Evolutionary conservation across 2,113 vertebrate genomes (phyloP), one percentile per base, ranked within the genome.

Genomic region (Oryzias melastigma): DNA sequence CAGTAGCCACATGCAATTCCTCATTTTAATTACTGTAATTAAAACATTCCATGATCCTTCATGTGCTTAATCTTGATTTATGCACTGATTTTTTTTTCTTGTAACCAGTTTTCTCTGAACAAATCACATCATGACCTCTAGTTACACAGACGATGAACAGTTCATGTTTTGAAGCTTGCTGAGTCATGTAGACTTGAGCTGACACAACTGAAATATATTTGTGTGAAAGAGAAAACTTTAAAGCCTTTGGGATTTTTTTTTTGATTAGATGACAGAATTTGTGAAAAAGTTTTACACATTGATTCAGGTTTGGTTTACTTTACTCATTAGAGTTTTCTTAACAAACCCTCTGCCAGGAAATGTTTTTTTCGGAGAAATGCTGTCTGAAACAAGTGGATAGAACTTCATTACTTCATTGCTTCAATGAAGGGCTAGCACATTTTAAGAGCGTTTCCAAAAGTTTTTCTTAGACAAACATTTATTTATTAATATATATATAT

Each of bases 11-110:
- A 83, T 81, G 65, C 83, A 87, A 85, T 90, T 84, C 79, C 51
- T 75, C 84, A 84, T 75, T 63, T 67, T 76, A 87, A 90, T 86
- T 50, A 90, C 83, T 87, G 84, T 86, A 86, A 91, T 91, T 90
- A 89, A 84, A 85, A 85, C 73, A 90, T 90, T 90, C 86, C 88
- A 59, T 72, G 52, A 76, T 75, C 55, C 65, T 84, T 78, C 78
- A 72, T 82, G 54, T 75, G 68, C 78, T 73, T 60, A 83, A 77
- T 83, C 52, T 72, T 54, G 57, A 65, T 83, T 67, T 45, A 43
- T 75, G 56, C 58, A 50, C 51, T 78, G 79, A 46, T 46, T 46
- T 18, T 18, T 18, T 47, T 47, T 82, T 78, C 27, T 58, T 71
- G 65, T 27, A 13, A 35, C 18, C 8, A 54, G 74, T 56, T 70